Evolutionary conservation across 2,888 invertebrate species (phyloP), one percentile per base, ranked within the genome.

Genomic region (Dryomyza anilis): DNA sequence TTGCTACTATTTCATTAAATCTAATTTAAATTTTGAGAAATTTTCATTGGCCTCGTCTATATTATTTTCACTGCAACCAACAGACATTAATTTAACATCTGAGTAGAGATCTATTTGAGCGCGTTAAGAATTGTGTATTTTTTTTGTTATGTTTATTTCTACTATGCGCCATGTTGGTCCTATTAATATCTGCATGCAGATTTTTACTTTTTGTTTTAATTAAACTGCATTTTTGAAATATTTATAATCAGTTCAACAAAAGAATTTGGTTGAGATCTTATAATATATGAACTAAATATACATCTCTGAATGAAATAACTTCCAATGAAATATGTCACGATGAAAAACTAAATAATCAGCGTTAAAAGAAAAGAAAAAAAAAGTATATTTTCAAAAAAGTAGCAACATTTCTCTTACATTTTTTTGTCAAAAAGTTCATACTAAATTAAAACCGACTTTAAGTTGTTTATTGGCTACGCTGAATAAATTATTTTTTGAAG

Each of bases 81-180:
- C 65, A 64, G 53, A 78, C 76, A 77, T 78, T 78, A 77, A 78
- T 78, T 78, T 78, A 76, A 78, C 78, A 78, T 76, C 72, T 78
- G 78, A 78, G 77, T 78, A 76, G 78, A 78, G 67, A 76, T 78
- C 73, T 73, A 73, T 71, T 78, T 74, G 67, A 68, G 67, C 70
- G 70, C 66, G 64, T 7, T n/a, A n/a, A n/a, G n/a, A n/a, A n/a
- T n/a, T n/a, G n/a, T n/a, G n/a, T n/a, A n/a, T n/a, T n/a, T n/a
- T n/a, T n/a, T n/a, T n/a, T n/a, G n/a, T n/a, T n/a, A n/a, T n/a
- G n/a, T n/a, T n/a, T n/a, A n/a, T n/a, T n/a, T n/a, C n/a, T n/a
- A n/a, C n/a, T n/a, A n/a, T n/a, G n/a, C n/a, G n/a, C n/a, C n/a
- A n/a, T n/a, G n/a, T n/a, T n/a, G n/a, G n/a, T n/a, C n/a, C n/a